Conservation (phyloP, 2,113 vertebrate genomes). For the Coptodon rendalli region DNA sequence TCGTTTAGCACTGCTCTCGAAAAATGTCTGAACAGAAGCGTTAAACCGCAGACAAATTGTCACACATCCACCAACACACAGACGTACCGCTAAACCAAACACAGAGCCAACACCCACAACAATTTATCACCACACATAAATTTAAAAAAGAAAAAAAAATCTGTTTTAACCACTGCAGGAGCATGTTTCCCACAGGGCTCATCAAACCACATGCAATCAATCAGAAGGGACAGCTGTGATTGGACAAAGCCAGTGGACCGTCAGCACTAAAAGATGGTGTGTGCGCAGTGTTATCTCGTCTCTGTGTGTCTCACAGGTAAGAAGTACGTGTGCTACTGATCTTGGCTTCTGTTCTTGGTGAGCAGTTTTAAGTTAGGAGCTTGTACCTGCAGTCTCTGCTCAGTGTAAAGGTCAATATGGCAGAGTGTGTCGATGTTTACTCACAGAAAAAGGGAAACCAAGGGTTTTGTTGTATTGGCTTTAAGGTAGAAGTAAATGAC, state of each 20-base stretch:
- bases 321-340: background rate
- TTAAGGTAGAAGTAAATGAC: background rate
- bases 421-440: background rate
- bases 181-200: background rate
- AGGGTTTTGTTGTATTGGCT: background rate
- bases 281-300: background rate
- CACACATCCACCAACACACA: background rate
- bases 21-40: background rate
- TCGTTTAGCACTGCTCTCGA: background rate
- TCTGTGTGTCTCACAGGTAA: background rate
- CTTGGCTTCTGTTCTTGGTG: background rate
- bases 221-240: slow-evolving; percentile 45
- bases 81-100: background rate
- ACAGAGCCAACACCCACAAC: background rate
- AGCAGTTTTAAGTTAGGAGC: background rate
- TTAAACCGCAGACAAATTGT: background rate
- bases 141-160: background rate
- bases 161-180: background rate
- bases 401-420: background rate
- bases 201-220: slow-evolving; percentile 2
- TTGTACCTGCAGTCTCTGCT: background rate
- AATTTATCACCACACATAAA: background rate
- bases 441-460: background rate
- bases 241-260: slow-evolving; percentile 37
- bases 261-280: slow-evolving; percentile 1